Evolutionary conservation across 2,888 invertebrate species (phyloP).

Genomic region (Nineta flava): DNA sequence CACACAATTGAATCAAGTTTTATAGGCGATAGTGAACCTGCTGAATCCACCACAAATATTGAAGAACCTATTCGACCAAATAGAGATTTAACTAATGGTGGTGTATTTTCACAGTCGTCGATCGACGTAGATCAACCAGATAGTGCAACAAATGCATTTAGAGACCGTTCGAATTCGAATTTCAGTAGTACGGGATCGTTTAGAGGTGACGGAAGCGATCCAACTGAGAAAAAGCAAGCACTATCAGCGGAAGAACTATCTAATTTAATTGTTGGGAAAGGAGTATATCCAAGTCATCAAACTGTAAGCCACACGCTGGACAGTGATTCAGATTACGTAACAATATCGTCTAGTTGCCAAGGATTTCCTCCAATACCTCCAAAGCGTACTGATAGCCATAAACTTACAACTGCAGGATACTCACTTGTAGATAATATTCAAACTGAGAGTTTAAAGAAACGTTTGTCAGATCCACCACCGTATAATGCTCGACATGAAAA

Average conservation of each 20-base stretch:
- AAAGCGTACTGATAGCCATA: conserved; percentile 46
- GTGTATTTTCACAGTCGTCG: conserved; percentile 27
- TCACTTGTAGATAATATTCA: conserved; percentile 30
- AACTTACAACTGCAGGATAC: conserved; percentile 30
- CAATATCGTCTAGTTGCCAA: conserved; percentile 39
- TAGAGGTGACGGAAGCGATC: conserved; percentile 79
- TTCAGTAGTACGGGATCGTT: conserved; percentile 66
- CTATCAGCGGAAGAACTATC: conserved; percentile 71
- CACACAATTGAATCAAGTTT: conserved; percentile 63
- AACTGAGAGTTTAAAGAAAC: conserved; percentile 13
- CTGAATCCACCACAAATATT: conserved; percentile 17
- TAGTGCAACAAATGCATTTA: conserved; percentile 34
- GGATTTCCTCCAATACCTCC: conserved; percentile 47
- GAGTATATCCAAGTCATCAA: conserved; percentile 58
- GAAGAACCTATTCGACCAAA: conserved; percentile 16
- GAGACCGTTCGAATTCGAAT: conserved; percentile 60
- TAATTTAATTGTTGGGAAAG: conserved; percentile 66
- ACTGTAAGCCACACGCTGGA: conserved; percentile 74
- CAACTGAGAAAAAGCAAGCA: conserved; percentile 60
- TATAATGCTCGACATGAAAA: conserved; percentile 47
- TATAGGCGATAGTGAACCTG: conserved; percentile 21
- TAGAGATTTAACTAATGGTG: conserved; percentile 11
- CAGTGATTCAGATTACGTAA: conserved; percentile 81
- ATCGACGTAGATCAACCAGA: conserved; percentile 27
- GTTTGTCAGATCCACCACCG: conserved; percentile 47